Base-by-base conservation (phyloP, 1,140 invertebrate species). In the Tribolium castaneum region DNA sequence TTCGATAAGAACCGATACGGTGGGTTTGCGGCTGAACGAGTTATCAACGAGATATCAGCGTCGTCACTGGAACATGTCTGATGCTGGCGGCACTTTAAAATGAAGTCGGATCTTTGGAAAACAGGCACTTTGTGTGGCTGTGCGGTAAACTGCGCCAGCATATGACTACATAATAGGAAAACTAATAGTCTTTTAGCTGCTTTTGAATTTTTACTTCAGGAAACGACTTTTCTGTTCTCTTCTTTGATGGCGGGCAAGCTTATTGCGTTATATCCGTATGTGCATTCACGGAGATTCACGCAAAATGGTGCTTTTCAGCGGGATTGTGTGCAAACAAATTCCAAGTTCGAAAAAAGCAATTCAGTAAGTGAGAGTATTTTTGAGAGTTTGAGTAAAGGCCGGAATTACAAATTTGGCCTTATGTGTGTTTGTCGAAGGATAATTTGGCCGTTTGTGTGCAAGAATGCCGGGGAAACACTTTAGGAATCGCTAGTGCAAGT, bases 131-230 rank as follows among this genome's bases (percentile, higher is more conserved):
- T 66, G 12, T 13, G 59, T 62, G 56, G 56, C 12, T 56, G 54
- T 12, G 19, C 13, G 12, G 12, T 62, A 62, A 62, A 62, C 56
- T 62, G n/a, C 25, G 30, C 59, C 59, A 35, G 59, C 35, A 66
- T 35, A 66, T 35, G 30, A 30, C 25, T 13, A 35, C 1, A 66
- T 66, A 66, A 66, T 66, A 66, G 59, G 30, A 35, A 66, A 66
- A 66, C 59, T 66, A 66, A 66, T 66, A 66, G 59, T 66, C 59
- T 66, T 66, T 66, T 59, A 59, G 59, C 59, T 66, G 59, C 59
- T 35, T 66, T 66, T 66, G 59, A 66, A 66, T 66, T 66, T 66
- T 66, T 66, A 39, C 25, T 14, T 22, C 7, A 25, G 13, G 19
- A n/a, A 34, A 66, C 59, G 30, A 35, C 25, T 66, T 66, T 66